phyloP scores from a whole-genome alignment of 2,113 vertebrate genomes.

The Actenoides lindsayi region DNA sequence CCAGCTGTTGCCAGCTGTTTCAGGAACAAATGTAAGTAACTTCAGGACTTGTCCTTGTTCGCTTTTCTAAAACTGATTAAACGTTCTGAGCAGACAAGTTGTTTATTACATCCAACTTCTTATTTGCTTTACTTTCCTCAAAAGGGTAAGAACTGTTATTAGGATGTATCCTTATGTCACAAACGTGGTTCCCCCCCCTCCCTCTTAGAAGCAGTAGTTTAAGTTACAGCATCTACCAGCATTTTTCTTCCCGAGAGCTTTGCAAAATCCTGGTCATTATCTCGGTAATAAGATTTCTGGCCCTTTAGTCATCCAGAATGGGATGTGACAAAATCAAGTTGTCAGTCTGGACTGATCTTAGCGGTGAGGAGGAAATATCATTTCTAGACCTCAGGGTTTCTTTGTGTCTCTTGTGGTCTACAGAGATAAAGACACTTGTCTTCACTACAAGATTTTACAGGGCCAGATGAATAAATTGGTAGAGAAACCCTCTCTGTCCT shows the following conservation, averaged over 20 bases:
- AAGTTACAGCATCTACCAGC: not conserved
- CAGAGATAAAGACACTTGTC: not conserved
- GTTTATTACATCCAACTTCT: not conserved
- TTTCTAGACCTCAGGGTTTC: not conserved
- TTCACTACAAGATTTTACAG: not conserved
- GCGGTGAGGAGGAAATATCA: not conserved
- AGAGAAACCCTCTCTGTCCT: not conserved
- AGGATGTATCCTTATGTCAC: not conserved
- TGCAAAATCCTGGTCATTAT: not conserved
- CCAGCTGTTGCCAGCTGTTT: not conserved
- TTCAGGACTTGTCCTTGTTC: not conserved
- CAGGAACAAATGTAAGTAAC: rapidly evolving
- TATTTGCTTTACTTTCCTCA: not conserved
- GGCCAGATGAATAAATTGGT: not conserved
- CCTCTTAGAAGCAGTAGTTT: not conserved
- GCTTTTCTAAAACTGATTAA: rapidly evolving
- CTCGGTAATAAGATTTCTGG: not conserved
- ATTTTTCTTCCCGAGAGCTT: not conserved
- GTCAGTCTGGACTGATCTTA: not conserved
- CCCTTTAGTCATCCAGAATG: not conserved
- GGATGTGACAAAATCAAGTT: not conserved
- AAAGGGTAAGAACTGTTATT: not conserved
- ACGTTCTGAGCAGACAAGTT: not conserved
- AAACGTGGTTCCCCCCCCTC: not conserved
- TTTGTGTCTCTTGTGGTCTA: not conserved